These are phyloP conservation scores for Corythoichthys haematopterus DNA, from an alignment of 2,113 vertebrate genomes.

Conservation along the genomic window DNA sequence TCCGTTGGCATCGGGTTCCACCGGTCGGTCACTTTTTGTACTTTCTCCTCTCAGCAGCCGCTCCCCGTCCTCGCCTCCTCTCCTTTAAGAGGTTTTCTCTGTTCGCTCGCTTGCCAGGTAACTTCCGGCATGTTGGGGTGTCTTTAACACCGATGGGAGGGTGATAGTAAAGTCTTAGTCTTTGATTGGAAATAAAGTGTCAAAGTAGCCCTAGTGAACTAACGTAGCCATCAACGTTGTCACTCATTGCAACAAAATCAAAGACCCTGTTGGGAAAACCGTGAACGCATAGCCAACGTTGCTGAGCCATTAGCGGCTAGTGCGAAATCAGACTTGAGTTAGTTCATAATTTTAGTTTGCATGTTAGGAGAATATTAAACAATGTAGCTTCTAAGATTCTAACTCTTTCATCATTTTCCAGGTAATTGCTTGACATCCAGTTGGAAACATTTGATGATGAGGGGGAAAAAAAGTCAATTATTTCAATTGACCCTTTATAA, in stretches of 20 bases:
- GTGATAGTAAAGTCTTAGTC: background rate
- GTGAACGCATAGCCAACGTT: background rate
- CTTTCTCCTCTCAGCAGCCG: constrained; percentile 56
- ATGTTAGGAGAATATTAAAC: no score
- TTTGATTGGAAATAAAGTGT: background rate
- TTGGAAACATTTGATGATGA: constrained; percentile 7
- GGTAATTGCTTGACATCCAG: constrained; percentile 30
- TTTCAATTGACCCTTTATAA: no score
- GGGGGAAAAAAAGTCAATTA: background rate
- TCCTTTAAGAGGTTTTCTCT: constrained; percentile 77
- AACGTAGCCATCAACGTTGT: background rate
- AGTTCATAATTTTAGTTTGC: background rate
- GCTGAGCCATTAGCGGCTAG: no score
- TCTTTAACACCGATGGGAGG: constrained; percentile 48
- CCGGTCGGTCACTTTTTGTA: constrained; percentile 3
- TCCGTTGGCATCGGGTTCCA: constrained; percentile 13
- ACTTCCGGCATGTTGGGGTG: constrained; percentile 71
- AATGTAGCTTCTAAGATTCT: constrained; percentile 7
- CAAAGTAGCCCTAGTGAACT: background rate
- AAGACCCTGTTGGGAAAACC: no score
- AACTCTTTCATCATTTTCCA: constrained; percentile 8
- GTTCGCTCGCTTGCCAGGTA: constrained; percentile 82
- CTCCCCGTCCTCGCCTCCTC: constrained; percentile 66
- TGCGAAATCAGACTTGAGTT: no score
- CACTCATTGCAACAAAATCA: background rate